A percentile compares a stretch with the other conserved stretches of the same genome.
phyloP scores from a whole-genome alignment of 2,113 vertebrate genomes.

The Pygoscelis adeliae region DNA sequence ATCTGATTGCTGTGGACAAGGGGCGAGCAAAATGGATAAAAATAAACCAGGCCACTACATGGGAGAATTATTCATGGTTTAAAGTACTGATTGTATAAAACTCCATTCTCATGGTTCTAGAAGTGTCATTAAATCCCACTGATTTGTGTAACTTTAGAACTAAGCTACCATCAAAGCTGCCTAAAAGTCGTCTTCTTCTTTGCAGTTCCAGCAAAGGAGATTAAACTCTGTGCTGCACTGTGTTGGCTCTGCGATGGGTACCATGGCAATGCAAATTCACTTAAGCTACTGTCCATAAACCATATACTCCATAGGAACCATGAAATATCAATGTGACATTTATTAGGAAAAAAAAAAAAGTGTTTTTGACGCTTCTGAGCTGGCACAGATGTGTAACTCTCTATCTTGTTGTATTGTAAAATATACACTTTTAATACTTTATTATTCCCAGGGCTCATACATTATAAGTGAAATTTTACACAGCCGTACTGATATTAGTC shows the following conservation, averaged over 20 bases:
- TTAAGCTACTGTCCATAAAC: neutral
- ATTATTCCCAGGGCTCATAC: neutral
- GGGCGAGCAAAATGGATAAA: neutral
- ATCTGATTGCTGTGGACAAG: neutral
- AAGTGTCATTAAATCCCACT: neutral
- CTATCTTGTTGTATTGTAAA: neutral
- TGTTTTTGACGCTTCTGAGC: neutral
- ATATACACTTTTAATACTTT: neutral
- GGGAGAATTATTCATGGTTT: neutral
- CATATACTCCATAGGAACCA: neutral
- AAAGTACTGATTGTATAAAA: neutral
- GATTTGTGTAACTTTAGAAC: slow-evolving; percentile 15
- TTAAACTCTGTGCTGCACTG: neutral
- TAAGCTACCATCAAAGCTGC: slow-evolving; percentile 16
- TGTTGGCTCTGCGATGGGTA: neutral
- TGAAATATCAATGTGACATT: slow-evolving; percentile 34
- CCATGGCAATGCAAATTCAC: slow-evolving; percentile 18
- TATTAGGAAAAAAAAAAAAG: neutral
- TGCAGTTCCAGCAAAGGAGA: slow-evolving; percentile 4
- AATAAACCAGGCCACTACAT: neutral
- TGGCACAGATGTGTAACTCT: neutral
- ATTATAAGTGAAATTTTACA: slow-evolving; percentile 30
- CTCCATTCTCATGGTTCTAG: neutral
- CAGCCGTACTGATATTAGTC: slow-evolving; percentile 1
- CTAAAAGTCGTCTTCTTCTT: neutral